These are phyloP conservation scores for Pardosa pseudoannulata DNA, from an alignment of 2,888 invertebrate genomes.

Conservation along the genomic window DNA sequence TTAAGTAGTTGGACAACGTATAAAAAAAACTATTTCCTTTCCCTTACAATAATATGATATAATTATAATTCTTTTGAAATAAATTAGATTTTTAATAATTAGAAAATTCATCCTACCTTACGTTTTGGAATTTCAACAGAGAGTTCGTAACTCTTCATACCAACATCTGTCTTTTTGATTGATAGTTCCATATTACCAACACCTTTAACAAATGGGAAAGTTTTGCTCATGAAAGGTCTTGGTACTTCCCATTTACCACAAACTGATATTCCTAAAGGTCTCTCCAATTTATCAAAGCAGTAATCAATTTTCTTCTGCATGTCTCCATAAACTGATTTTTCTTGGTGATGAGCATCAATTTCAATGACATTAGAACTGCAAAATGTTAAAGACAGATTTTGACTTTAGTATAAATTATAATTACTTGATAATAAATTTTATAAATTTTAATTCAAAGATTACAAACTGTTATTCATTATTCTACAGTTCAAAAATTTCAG, in stretches of 20 bases:
- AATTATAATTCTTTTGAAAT: too few species aligned
- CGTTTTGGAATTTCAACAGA: slow-evolving; percentile 52
- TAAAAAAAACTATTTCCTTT: background rate
- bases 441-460: too few species aligned
- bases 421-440: too few species aligned
- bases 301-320: slow-evolving; percentile 54
- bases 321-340: slow-evolving; percentile 31
- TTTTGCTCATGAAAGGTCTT: slow-evolving; percentile 41
- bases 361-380: slow-evolving; percentile 51
- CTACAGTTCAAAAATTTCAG: too few species aligned
- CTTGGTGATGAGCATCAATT: slow-evolving; percentile 42
- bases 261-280: slow-evolving; percentile 46
- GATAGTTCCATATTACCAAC: slow-evolving; percentile 49
- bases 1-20: background rate
- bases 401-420: too few species aligned
- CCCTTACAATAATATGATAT: background rate
- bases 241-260: slow-evolving; percentile 42
- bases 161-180: slow-evolving; percentile 59
- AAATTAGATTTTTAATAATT: too few species aligned
- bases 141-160: slow-evolving; percentile 47
- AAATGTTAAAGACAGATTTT: too few species aligned
- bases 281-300: slow-evolving; percentile 37
- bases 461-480: too few species aligned
- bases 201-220: slow-evolving; percentile 25
- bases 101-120: slow-evolving; percentile 32